These are phyloP conservation scores for Drepana falcataria DNA, from an alignment of 2,888 invertebrate species.

Conservation along the genomic window DNA sequence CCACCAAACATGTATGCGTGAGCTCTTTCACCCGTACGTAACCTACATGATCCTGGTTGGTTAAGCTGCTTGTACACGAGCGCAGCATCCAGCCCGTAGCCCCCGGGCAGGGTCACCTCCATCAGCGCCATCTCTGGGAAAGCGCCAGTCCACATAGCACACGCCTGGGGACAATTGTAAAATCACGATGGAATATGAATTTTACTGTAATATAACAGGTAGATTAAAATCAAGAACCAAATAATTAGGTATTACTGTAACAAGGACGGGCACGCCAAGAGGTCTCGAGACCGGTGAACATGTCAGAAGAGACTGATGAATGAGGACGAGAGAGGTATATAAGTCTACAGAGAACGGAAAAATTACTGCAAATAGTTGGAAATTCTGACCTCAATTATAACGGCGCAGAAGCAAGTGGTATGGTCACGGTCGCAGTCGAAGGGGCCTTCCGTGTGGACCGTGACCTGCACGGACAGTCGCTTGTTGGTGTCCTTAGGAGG, in stretches of 20 bases:
- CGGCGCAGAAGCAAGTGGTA: slow-evolving; percentile 60
- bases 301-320: background rate
- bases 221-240: no score
- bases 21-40: background rate
- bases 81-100: slow-evolving; percentile 79
- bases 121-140: slow-evolving; percentile 79
- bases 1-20: no score
- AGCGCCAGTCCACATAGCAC: slow-evolving; percentile 52
- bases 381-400: slow-evolving; percentile 50
- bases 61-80: slow-evolving; percentile 76
- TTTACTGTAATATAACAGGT: no score
- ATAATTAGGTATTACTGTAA: no score
- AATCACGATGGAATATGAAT: no score
- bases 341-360: no score
- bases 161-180: slow-evolving; percentile 35
- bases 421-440: slow-evolving; percentile 52
- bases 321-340: no score
- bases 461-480: slow-evolving; percentile 42
- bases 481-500: slow-evolving; percentile 10
- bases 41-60: slow-evolving; percentile 54
- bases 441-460: slow-evolving; percentile 56
- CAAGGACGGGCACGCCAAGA: no score
- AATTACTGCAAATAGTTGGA: no score
- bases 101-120: slow-evolving; percentile 81
- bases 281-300: no score